Evolutionary conservation across 2,888 invertebrate species (phyloP).

Genomic region (Diaperis boleti): DNA sequence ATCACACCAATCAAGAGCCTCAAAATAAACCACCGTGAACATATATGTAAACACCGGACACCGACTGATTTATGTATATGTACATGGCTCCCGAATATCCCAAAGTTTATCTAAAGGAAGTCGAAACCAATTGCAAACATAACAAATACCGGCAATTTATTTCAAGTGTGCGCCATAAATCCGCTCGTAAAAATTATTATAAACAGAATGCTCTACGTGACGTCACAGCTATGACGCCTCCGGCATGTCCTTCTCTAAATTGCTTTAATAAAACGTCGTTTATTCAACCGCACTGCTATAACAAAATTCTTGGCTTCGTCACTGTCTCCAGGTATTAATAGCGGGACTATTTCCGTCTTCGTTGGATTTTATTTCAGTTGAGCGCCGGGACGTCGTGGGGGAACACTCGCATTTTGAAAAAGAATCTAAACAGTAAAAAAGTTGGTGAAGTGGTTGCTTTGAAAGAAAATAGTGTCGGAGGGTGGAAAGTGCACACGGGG

Average conservation of each 20-base stretch:
- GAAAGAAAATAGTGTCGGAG: too few species aligned
- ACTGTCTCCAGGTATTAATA: conserved; percentile 36
- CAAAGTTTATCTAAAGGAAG: background rate
- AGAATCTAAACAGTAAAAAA: background rate
- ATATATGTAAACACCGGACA: background rate
- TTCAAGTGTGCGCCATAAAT: background rate
- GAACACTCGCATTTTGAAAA: background rate
- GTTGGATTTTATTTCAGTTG: conserved; percentile 36
- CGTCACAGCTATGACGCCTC: background rate
- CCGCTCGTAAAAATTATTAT: background rate
- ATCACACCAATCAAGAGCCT: background rate
- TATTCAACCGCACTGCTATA: conserved; percentile 35
- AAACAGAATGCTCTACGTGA: background rate
- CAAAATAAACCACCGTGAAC: too few species aligned
- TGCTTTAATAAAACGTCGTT: conserved; percentile 23
- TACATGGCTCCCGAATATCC: background rate
- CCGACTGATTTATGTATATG: background rate
- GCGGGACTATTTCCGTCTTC: conserved; percentile 33
- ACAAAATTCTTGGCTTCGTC: conserved; percentile 26
- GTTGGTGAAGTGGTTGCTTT: too few species aligned
- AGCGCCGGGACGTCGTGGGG: conserved; percentile 24
- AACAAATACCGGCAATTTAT: background rate
- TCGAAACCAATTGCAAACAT: background rate
- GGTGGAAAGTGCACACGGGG: too few species aligned
- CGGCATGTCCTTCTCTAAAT: background rate